These are phyloP conservation scores for Pachycephala philippinensis DNA, from an alignment of 2,113 vertebrate genomes.

Conservation along the genomic window DNA sequence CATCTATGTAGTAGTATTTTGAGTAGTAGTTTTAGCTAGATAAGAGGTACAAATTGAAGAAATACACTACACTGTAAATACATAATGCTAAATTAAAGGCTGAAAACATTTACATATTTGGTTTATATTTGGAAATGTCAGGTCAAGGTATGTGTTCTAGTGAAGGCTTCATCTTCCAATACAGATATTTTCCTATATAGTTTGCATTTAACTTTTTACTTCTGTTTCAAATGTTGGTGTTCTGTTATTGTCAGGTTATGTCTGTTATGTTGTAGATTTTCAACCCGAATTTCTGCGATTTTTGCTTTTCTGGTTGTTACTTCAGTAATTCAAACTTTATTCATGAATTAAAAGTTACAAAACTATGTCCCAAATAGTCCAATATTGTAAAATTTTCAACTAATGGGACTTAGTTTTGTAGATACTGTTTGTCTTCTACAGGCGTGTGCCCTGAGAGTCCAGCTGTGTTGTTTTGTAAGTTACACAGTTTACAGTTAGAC, in stretches of 20 bases:
- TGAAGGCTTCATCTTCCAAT: neutral
- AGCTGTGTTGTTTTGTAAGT: neutral
- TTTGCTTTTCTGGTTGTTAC: neutral
- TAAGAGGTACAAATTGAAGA: neutral
- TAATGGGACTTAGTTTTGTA: neutral
- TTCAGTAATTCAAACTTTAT: neutral
- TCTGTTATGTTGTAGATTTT: neutral
- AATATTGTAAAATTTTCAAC: neutral
- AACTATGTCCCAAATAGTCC: neutral
- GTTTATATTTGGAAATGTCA: neutral
- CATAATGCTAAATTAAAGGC: neutral
- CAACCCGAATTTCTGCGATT: neutral
- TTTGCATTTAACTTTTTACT: neutral
- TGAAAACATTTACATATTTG: neutral
- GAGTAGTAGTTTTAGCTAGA: neutral
- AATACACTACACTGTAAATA: neutral
- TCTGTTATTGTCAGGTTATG: neutral
- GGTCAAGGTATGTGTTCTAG: neutral
- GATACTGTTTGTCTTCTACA: neutral
- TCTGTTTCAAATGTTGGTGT: neutral
- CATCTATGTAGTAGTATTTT: neutral
- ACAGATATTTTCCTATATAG: neutral
- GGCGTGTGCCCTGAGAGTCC: neutral
- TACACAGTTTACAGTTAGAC: neutral
- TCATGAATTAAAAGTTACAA: neutral